phyloP scores from a whole-genome alignment of 2,888 invertebrate species.

The Omphaloscelis lunosa region DNA sequence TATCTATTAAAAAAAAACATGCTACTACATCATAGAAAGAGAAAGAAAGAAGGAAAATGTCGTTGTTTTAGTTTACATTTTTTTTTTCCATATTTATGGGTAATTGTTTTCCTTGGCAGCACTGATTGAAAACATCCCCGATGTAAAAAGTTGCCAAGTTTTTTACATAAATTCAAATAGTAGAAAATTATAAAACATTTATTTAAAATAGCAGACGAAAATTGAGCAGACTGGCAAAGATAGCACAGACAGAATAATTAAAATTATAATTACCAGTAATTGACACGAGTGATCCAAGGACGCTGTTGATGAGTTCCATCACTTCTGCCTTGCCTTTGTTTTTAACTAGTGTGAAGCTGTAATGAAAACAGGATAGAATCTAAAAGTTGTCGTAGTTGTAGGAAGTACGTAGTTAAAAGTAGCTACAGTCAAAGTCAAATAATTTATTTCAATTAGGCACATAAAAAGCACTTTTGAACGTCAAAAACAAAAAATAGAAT shows the following conservation, averaged over 20 bases:
- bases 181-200: background rate
- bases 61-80: background rate
- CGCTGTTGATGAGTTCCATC: slow-evolving; percentile 96
- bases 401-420: too few species aligned
- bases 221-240: background rate
- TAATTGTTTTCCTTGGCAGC: background rate
- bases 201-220: too few species aligned
- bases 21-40: background rate
- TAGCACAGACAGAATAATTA: background rate
- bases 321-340: slow-evolving; percentile 95
- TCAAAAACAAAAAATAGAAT: too few species aligned
- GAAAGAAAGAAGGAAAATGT: background rate
- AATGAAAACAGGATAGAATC: background rate
- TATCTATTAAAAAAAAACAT: background rate
- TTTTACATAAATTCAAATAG: background rate
- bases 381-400: too few species aligned
- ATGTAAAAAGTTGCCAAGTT: slow-evolving; percentile 16
- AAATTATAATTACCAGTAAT: slow-evolving; percentile 92
- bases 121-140: background rate
- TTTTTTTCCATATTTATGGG: background rate
- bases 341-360: slow-evolving; percentile 91
- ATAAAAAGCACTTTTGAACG: too few species aligned
- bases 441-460: too few species aligned
- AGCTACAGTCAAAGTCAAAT: too few species aligned
- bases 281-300: slow-evolving; percentile 96